phyloP scores from a whole-genome alignment of 2,113 vertebrate species.

The Grallaria varia region DNA sequence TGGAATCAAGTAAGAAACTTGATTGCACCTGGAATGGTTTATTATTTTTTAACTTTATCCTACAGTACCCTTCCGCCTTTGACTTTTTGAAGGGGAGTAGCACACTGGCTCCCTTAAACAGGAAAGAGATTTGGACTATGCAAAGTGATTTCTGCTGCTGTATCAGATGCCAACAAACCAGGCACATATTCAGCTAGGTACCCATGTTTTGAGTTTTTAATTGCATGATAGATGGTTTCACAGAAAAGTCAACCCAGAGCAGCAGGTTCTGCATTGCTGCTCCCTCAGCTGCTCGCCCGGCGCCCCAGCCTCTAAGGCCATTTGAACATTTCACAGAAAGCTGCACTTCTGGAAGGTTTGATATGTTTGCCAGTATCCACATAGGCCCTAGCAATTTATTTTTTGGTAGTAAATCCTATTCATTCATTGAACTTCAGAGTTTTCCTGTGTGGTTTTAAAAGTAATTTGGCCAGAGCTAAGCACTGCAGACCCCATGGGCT shows the following conservation, averaged over 20 bases:
- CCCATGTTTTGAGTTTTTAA: background rate
- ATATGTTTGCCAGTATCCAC: background rate
- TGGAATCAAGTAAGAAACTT: background rate
- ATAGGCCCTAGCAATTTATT: background rate
- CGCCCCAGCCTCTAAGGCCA: background rate
- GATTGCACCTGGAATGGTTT: background rate
- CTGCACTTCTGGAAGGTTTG: background rate
- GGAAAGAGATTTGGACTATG: background rate
- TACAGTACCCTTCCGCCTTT: background rate
- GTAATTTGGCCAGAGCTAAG: slow-evolving; percentile 35
- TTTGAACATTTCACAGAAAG: background rate
- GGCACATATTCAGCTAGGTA: background rate
- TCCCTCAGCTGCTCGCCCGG: background rate
- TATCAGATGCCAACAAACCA: background rate
- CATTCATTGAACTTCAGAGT: slow-evolving; percentile 13
- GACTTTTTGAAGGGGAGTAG: background rate
- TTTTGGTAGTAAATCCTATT: slow-evolving; percentile 4
- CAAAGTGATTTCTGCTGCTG: background rate
- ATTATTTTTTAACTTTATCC: background rate
- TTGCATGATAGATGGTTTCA: background rate
- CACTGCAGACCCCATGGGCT: slow-evolving; percentile 14
- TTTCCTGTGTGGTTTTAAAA: slow-evolving; percentile 47
- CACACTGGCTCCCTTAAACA: background rate
- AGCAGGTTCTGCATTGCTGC: background rate
- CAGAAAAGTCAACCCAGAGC: background rate